Base-by-base conservation (phyloP, 2,113 vertebrate species). In the Eleginops maclovinus region DNA sequence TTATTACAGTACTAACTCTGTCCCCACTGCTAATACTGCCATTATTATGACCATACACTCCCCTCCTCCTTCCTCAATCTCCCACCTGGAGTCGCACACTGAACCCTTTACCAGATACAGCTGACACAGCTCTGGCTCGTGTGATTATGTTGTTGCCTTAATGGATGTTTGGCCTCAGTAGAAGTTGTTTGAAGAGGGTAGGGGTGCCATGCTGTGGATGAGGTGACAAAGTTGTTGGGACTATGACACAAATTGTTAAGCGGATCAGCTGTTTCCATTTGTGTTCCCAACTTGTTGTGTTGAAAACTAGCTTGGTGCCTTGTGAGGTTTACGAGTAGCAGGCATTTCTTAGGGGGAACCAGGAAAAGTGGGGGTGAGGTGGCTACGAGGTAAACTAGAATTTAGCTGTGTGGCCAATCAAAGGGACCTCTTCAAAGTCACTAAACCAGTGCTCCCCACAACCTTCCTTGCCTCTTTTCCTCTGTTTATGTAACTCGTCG, bases 401-500 rank as follows among this genome's bases (percentile, higher is more conserved):
- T 88, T 83, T 85, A 72, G 72, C 72, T 84, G 75, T 81, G 76
- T 82, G 84, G 85, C 75, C 77, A 87, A 92, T 92, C 91, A 92
- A 91, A 92, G 87, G 49, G 61, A 84, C 88, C 84, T 89, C 88
- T 92, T 93, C 90, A 94, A 93, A 93, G 87, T 77, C 66, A 69
- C 72, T 44, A 40, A 82, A 69, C 81, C 77, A 69, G 58, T 41
- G 43, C 69, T 72, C 26, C 80, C 87, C 79, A 66, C 82, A 79
- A 79, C 74, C 76, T 79, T 77, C 87, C 74, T 70, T 61, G 64
- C 78, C 43, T 75, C 76, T 82, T 77, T 79, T 50, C 58, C 19
- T 83, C 53, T 79, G 80, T 89, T 91, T 90, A 86, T 82, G 63
- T 72, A 85, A 81, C 77, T 79, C 72, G 63, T 75, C 46, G 43